Conservation (phyloP, 2,888 invertebrate species). For the Ceraclea dissimilis region DNA sequence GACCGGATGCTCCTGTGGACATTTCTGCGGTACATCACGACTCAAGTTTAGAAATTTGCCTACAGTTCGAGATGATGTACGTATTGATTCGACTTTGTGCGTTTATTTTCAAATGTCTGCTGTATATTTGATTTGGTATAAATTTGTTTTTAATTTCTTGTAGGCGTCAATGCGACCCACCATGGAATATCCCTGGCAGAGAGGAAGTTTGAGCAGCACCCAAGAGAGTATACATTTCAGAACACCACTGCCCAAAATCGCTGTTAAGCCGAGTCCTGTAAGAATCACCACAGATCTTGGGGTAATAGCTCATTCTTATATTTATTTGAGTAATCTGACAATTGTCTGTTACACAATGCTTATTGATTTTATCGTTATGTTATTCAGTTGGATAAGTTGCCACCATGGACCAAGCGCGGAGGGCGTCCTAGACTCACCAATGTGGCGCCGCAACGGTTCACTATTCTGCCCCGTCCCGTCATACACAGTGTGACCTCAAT, state of each 20-base stretch:
- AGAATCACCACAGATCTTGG: background rate
- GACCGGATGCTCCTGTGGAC: conserved; percentile 48
- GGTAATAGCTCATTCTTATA: background rate
- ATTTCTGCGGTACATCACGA: conserved; percentile 39
- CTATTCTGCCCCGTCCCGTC: conserved; percentile 3
- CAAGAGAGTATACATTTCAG: background rate
- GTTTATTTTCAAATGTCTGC: too few relatives aligned
- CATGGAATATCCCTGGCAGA: background rate
- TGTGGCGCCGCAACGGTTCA: background rate
- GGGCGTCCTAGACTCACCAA: conserved; percentile 11
- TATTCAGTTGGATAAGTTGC: conserved; percentile 15
- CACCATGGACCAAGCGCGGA: conserved; percentile 15
- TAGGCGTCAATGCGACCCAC: background rate
- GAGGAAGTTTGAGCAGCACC: background rate
- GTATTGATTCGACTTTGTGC: background rate
- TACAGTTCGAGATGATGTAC: conserved; percentile 13
- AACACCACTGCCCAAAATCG: background rate
- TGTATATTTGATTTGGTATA: too few relatives aligned
- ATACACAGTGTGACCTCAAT: background rate
- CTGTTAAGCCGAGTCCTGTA: background rate
- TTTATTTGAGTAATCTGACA: background rate
- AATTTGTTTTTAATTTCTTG: background rate
- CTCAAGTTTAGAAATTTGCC: conserved; percentile 12
- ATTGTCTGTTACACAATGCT: too few relatives aligned
- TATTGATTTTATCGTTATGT: background rate